A percentile compares a stretch with the other conserved stretches of the same genome.
phyloP scores from a whole-genome alignment of 2,113 vertebrate genomes.

The Carassius auratus region DNA sequence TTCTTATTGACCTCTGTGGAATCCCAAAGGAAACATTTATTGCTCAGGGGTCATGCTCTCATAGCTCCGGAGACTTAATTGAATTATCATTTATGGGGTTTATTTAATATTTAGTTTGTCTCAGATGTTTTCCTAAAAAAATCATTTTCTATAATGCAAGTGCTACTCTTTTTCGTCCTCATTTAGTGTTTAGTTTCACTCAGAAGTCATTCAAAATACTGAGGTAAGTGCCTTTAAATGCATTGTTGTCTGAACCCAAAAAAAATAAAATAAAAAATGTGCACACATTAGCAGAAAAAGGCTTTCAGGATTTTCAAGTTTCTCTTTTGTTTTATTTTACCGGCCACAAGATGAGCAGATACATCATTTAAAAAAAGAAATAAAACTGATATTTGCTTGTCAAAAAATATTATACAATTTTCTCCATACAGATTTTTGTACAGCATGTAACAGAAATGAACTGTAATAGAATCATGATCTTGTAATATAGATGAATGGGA shows the following conservation, averaged over 20 bases:
- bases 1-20: too few species aligned
- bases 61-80: not conserved
- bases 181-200: not conserved
- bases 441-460: conserved; percentile 72
- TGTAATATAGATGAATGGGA: conserved; percentile 64
- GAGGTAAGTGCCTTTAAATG: not conserved
- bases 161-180: not conserved
- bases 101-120: not conserved
- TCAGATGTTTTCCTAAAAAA: conserved; percentile 9
- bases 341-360: conserved; percentile 79
- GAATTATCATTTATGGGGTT: not conserved
- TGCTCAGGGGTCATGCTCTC: too few species aligned
- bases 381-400: conserved; percentile 74
- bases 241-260: not conserved
- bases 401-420: conserved; percentile 80
- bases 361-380: conserved; percentile 77
- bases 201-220: not conserved
- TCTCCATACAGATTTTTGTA: conserved; percentile 78
- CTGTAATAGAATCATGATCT: conserved; percentile 68
- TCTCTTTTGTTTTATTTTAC: conserved; percentile 74
- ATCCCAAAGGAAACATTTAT: not conserved
- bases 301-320: conserved; percentile 35
- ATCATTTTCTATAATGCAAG: not conserved
- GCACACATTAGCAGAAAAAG: conserved; percentile 18
- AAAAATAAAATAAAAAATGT: too few species aligned